Conservation (phyloP, 2,113 vertebrate genomes). For the Motacilla alba region DNA sequence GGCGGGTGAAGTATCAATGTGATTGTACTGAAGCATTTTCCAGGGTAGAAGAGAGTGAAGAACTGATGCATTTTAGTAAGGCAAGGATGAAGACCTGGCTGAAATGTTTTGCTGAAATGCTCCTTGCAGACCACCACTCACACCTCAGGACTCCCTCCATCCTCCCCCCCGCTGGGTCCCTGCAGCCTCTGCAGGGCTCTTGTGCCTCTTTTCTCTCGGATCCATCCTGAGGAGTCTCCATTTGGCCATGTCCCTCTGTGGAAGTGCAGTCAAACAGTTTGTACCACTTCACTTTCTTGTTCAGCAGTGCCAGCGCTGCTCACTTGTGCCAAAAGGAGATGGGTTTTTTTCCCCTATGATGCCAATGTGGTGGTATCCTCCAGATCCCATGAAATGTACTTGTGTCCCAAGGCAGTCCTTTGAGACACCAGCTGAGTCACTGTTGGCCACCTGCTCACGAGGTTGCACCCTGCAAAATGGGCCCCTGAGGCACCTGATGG, state of each 20-base stretch:
- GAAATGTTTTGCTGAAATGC: not conserved
- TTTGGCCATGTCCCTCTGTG: not conserved
- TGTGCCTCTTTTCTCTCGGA: not conserved
- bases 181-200: not conserved
- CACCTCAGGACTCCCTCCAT: accelerated
- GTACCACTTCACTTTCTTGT: not conserved
- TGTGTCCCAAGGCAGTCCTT: not conserved
- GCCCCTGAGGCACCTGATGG: not conserved
- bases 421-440: not conserved
- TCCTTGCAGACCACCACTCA: not conserved
- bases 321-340: not conserved
- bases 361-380: not conserved
- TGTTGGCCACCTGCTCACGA: not conserved
- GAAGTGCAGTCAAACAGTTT: not conserved
- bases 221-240: not conserved
- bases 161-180: not conserved
- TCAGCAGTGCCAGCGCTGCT: not conserved
- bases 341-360: accelerated
- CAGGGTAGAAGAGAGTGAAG: not conserved
- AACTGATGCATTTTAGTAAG: not conserved
- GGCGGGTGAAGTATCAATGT: not conserved
- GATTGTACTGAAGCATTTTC: not conserved
- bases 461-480: accelerated
- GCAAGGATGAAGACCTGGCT: not conserved
- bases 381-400: too few relatives aligned